These are phyloP conservation scores for Grammomys surdaster DNA, from an alignment of 2,113 vertebrate species.

Conservation along the genomic window DNA sequence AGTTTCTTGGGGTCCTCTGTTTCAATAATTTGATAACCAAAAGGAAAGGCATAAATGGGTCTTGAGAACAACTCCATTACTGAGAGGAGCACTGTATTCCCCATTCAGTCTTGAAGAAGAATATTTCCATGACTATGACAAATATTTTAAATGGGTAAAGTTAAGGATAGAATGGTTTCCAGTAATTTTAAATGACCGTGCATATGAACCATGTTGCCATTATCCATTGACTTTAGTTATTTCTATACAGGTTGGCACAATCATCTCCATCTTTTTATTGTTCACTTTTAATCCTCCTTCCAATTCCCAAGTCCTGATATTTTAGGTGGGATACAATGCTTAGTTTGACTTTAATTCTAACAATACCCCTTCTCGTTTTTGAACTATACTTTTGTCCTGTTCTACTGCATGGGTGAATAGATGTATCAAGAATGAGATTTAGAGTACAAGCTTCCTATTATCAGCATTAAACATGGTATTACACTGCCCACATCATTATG, in stretches of 20 bases:
- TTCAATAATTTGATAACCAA: not conserved
- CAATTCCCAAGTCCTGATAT: not conserved
- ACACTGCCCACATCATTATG: too few species aligned
- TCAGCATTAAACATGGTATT: not conserved
- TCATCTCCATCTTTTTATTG: not conserved
- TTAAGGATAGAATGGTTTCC: not conserved
- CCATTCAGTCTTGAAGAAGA: not conserved
- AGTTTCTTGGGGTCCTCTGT: not conserved
- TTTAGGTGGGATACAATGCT: not conserved
- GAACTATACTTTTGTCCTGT: not conserved
- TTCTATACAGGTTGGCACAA: not conserved
- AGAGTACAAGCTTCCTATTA: not conserved
- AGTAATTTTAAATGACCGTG: not conserved
- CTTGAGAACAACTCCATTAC: not conserved
- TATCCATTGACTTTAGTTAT: not conserved
- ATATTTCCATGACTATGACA: not conserved
- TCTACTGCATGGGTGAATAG: not conserved
- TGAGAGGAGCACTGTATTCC: not conserved
- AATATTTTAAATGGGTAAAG: not conserved
- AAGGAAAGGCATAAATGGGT: not conserved
- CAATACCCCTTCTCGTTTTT: fast-evolving
- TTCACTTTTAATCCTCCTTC: not conserved
- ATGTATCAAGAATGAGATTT: not conserved
- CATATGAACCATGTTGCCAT: not conserved
- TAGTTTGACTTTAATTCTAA: not conserved